phyloP scores from a whole-genome alignment of 2,888 invertebrate genomes.

The Microctonus brassicae region DNA sequence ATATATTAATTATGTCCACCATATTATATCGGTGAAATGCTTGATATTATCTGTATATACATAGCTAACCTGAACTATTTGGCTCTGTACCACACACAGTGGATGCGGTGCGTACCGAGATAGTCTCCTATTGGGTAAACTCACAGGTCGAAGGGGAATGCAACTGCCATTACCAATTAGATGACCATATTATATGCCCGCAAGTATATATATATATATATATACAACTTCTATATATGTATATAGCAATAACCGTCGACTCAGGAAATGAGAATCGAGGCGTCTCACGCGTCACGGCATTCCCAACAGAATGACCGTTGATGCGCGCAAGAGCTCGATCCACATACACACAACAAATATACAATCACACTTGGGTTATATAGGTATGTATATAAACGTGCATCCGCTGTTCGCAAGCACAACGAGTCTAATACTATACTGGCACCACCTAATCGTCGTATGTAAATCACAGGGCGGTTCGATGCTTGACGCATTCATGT shows the following conservation, averaged over 20 bases:
- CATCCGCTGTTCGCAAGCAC: neutral
- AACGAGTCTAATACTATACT: constrained; percentile 52
- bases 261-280: constrained; percentile 37
- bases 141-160: neutral
- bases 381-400: constrained; percentile 6
- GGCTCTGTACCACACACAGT: neutral
- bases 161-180: neutral
- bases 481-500: constrained; percentile 50
- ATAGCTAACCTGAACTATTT: neutral
- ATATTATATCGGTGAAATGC: neutral
- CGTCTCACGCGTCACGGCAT: constrained; percentile 28
- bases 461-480: constrained; percentile 60
- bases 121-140: neutral
- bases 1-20: neutral
- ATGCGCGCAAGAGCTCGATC: neutral
- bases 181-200: constrained; percentile 5
- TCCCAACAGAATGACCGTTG: constrained; percentile 8
- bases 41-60: neutral
- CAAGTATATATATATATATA: neutral
- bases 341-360: constrained; percentile 13
- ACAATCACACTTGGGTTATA: constrained; percentile 15
- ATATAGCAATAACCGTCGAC: constrained; percentile 14
- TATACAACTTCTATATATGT: too few species aligned
- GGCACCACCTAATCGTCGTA: constrained; percentile 57
- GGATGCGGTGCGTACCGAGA: neutral